A percentile compares a stretch with the other conserved stretches of the same genome.
These are phyloP conservation scores for Alviniconcha strummeri DNA, from an alignment of 2,888 invertebrate genomes.

Conservation along the genomic window DNA sequence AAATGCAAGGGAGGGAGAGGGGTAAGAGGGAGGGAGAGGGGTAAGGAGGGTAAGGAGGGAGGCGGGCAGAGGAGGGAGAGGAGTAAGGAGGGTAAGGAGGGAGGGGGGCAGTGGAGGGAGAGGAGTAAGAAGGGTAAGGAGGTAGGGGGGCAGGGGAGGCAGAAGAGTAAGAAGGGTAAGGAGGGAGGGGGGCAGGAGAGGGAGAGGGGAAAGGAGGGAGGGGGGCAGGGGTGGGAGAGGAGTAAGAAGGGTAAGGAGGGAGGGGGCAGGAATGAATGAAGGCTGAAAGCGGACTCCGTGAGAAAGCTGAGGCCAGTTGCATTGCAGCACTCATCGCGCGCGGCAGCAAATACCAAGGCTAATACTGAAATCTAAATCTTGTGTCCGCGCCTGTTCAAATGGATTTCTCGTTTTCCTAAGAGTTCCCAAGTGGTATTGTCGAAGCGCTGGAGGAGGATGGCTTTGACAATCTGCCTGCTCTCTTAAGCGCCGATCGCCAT, in stretches of 20 bases:
- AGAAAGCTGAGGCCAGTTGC: neutral
- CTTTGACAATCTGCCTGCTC: too few species aligned
- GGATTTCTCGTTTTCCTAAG: too few species aligned
- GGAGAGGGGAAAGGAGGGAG: neutral
- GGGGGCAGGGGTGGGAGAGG: neutral
- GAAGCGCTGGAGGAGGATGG: neutral
- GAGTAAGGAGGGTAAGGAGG: too few species aligned
- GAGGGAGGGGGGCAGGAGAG: neutral
- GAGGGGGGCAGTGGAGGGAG: too few species aligned
- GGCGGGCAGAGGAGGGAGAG: too few species aligned
- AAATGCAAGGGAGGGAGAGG: neutral
- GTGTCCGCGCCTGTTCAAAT: too few species aligned
- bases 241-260: too few species aligned
- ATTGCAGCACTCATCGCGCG: neutral
- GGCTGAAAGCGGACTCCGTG: too few species aligned
- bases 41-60: neutral
- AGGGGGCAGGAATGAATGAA: too few species aligned
- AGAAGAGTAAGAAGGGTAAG: neutral
- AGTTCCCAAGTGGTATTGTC: neutral
- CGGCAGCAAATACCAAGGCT: neutral
- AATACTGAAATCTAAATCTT: neutral
- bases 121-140: too few species aligned
- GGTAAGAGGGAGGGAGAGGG: neutral
- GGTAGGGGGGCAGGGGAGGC: too few species aligned
- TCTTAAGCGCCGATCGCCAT: too few species aligned